Evolutionary conservation across 2,888 invertebrate species (phyloP).

Genomic region (Operophtera brumata): DNA sequence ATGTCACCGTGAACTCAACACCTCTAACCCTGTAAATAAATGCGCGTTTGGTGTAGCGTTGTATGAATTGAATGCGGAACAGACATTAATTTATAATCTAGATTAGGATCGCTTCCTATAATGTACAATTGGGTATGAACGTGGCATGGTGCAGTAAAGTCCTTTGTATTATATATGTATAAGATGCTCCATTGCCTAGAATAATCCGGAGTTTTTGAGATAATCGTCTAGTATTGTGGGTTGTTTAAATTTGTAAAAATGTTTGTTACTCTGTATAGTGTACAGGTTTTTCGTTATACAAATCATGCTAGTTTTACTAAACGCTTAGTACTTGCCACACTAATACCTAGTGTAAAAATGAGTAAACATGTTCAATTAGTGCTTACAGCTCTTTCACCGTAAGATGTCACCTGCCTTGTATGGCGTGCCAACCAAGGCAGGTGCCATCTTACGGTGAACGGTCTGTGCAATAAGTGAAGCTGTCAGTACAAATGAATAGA

Average conservation of each 20-base stretch:
- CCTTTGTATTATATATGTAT: slow-evolving; percentile 54
- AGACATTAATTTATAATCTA: slow-evolving; percentile 5
- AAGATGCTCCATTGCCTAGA: slow-evolving; percentile 40
- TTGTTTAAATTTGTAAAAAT: neutral
- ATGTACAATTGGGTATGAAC: slow-evolving; percentile 16
- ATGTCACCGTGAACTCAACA: neutral
- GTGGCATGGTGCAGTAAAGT: slow-evolving; percentile 35
- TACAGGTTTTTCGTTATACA: neutral
- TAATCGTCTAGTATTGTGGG: slow-evolving; percentile 34
- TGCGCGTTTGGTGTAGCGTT: neutral
- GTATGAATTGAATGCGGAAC: slow-evolving; percentile 2
- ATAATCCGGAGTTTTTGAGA: slow-evolving; percentile 67
- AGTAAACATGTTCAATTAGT: no score
- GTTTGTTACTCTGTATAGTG: neutral
- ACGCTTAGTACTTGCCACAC: no score
- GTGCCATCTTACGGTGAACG: no score
- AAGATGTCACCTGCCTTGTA: no score
- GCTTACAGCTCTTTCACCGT: no score
- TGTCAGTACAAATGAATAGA: no score
- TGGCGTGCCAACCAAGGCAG: no score
- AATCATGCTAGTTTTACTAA: no score
- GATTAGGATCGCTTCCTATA: slow-evolving; percentile 19
- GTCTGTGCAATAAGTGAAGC: no score
- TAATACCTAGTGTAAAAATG: no score
- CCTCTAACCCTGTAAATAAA: neutral